Evolutionary conservation across 1,140 invertebrate species (phyloP).

Genomic region (Branchinecta lynchi): DNA sequence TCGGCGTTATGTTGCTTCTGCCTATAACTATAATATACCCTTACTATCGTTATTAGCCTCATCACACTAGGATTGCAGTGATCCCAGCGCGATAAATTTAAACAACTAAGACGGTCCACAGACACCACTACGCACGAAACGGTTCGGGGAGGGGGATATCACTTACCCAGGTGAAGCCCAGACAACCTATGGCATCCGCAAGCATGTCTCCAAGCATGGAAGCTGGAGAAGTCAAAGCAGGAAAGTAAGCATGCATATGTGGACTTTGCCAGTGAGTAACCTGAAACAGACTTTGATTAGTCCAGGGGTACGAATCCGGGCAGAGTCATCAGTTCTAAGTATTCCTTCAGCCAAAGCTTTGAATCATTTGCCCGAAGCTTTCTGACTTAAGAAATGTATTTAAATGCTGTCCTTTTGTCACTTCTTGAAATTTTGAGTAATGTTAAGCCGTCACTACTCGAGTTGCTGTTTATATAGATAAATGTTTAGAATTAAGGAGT

Average conservation of each 20-base stretch:
- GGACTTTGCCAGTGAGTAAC: slow-evolving; percentile 99
- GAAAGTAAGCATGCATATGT: slow-evolving; percentile 96
- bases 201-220: slow-evolving; percentile 98
- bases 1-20: too few species aligned
- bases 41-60: neutral
- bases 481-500: too few species aligned
- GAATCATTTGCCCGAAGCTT: too few species aligned
- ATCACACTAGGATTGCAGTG: neutral
- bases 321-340: too few species aligned
- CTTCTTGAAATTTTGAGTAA: too few species aligned
- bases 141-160: neutral
- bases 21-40: too few species aligned
- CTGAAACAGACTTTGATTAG: slow-evolving; percentile 32
- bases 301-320: too few species aligned
- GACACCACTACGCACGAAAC: neutral
- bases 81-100: neutral
- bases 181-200: slow-evolving; percentile 82
- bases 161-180: slow-evolving; percentile 95
- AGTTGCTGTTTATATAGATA: too few species aligned
- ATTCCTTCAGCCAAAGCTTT: too few species aligned
- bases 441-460: too few species aligned
- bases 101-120: neutral
- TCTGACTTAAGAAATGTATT: too few species aligned
- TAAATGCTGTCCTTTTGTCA: too few species aligned
- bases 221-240: slow-evolving; percentile 90